These are phyloP conservation scores for Eleginops maclovinus DNA, from an alignment of 2,113 vertebrate genomes.

Conservation along the genomic window DNA sequence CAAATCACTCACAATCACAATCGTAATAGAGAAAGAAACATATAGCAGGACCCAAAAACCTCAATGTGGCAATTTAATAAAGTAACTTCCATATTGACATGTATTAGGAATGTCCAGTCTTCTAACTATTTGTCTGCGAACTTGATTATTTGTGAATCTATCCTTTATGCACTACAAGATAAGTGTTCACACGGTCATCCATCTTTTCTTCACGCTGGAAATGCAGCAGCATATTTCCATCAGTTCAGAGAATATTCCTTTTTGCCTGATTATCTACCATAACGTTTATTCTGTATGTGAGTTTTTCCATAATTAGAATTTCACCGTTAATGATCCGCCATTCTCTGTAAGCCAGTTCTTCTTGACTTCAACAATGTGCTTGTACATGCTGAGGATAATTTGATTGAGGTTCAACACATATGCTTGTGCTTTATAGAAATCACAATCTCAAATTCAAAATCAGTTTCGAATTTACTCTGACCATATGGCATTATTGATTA, in stretches of 20 bases:
- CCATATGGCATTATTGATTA: neutral
- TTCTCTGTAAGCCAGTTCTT: too few species aligned
- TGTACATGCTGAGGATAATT: too few species aligned
- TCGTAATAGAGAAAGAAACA: neutral
- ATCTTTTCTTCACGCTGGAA: neutral
- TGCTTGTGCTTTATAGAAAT: too few species aligned
- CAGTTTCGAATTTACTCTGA: neutral
- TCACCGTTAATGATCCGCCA: too few species aligned
- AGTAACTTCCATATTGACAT: neutral
- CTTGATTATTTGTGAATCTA: too few species aligned
- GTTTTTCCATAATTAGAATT: too few species aligned
- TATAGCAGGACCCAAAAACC: neutral
- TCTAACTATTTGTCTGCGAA: too few species aligned
- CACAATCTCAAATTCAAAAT: too few species aligned
- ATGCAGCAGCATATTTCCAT: neutral
- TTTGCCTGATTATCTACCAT: too few species aligned
- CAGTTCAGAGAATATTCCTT: neutral
- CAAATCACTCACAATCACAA: neutral
- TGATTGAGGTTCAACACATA: too few species aligned
- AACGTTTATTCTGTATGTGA: too few species aligned
- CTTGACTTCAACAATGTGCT: too few species aligned
- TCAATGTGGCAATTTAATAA: neutral
- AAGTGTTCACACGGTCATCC: neutral
- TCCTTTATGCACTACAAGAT: neutral
- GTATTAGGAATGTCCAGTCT: neutral